These are phyloP conservation scores for Troglohyphantes excavatus DNA, from an alignment of 2,888 invertebrate species.

Conservation along the genomic window DNA sequence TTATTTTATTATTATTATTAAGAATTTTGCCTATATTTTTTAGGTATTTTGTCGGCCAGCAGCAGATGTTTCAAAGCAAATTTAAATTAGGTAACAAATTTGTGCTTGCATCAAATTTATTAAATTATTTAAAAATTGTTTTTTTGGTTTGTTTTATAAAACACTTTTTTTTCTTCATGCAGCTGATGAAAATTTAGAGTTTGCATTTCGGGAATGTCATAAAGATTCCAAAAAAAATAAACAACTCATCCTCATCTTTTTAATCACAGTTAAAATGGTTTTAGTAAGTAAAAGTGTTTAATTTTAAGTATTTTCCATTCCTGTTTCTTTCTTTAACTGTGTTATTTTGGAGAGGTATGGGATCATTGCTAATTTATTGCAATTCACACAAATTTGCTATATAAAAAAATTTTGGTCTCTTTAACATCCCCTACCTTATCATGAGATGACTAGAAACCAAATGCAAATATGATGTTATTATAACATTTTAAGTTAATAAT, in stretches of 20 bases:
- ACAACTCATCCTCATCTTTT: conserved; percentile 94
- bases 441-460: no score
- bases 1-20: background rate
- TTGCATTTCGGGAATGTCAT: conserved; percentile 96
- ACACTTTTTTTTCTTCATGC: conserved; percentile 80
- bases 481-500: no score
- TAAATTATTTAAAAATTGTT: background rate
- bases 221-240: conserved; percentile 92
- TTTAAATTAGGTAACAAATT: conserved; percentile 88
- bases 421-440: no score
- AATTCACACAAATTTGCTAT: no score
- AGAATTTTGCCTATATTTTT: conserved; percentile 32
- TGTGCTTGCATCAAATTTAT: background rate
- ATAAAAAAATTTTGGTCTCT: no score
- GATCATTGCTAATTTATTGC: no score
- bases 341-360: no score
- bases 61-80: conserved; percentile 99
- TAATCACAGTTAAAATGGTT: conserved; percentile 98
- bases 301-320: background rate
- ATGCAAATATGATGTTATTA: no score
- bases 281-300: conserved; percentile 84
- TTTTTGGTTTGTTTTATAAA: background rate
- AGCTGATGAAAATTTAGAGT: conserved; percentile 95
- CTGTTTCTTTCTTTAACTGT: no score
- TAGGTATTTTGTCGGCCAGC: conserved; percentile 95